Evolutionary conservation across 1,140 invertebrate genomes (phyloP).

Genomic region (Trachelipus rathkii): DNA sequence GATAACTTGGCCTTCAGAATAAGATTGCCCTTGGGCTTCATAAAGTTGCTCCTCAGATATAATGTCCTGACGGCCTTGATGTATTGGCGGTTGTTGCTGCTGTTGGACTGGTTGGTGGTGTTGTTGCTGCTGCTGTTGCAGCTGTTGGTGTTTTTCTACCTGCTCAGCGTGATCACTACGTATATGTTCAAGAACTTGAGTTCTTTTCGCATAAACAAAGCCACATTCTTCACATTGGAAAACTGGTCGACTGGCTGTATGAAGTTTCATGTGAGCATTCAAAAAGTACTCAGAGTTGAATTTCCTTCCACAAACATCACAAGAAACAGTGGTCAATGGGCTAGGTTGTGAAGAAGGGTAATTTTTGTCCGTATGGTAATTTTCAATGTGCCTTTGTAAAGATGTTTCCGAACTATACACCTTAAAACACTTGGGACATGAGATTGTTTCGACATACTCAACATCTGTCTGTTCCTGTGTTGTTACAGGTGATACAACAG

Average conservation of each 20-base stretch:
- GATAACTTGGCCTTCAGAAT: background rate
- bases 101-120: conserved; percentile 24
- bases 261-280: conserved; percentile 40
- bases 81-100: background rate
- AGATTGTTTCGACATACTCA: background rate
- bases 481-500: background rate
- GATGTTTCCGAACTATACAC: background rate
- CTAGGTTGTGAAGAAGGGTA: conserved; percentile 1
- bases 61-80: background rate
- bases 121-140: conserved; percentile 35
- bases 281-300: conserved; percentile 34
- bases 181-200: conserved; percentile 42
- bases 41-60: conserved; percentile 24
- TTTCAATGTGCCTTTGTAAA: background rate
- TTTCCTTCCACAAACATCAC: conserved; percentile 36
- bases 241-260: conserved; percentile 38
- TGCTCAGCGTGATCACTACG: conserved; percentile 43
- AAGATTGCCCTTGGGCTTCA: background rate
- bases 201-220: conserved; percentile 42
- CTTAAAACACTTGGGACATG: background rate
- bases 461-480: background rate
- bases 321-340: background rate
- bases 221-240: conserved; percentile 45
- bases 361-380: conserved; percentile 9
- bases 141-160: conserved; percentile 33